Conservation (phyloP, 2,797 vertebrate species). For the Alauda arvensis region DNA sequence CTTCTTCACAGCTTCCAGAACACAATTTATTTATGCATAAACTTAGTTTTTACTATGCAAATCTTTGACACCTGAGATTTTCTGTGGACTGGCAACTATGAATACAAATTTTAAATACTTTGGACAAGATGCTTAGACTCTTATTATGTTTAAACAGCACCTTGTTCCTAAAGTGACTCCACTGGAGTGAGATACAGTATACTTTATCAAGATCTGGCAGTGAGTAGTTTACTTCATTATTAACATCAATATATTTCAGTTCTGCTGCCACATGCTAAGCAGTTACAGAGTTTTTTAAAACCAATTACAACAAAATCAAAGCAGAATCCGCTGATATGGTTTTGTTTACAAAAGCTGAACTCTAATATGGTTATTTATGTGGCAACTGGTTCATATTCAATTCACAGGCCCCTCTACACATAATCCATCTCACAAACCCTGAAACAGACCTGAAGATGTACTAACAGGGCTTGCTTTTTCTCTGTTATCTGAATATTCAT, state of each 20-base stretch:
- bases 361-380: not conserved
- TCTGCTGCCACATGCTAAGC: not conserved
- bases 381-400: slow-evolving; percentile 6
- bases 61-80: not conserved
- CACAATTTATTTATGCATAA: not conserved
- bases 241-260: not conserved
- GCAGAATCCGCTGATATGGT: not conserved
- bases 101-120: not conserved
- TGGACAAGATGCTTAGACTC: not conserved
- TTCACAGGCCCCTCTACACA: not conserved
- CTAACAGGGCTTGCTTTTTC: not conserved
- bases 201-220: not conserved
- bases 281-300: not conserved
- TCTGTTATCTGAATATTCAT: slow-evolving; percentile 11
- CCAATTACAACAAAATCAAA: slow-evolving; percentile 18
- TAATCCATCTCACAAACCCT: not conserved
- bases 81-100: not conserved
- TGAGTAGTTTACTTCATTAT: not conserved
- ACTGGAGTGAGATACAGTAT: not conserved
- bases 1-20: not conserved
- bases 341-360: slow-evolving; percentile 41
- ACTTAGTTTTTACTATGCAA: not conserved
- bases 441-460: slow-evolving; percentile 1
- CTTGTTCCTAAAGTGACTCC: not conserved
- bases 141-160: not conserved